Evolutionary conservation across 2,888 invertebrate species (phyloP), one percentile per base, ranked within the genome.

Genomic region (Drosophila demipolita): DNA sequence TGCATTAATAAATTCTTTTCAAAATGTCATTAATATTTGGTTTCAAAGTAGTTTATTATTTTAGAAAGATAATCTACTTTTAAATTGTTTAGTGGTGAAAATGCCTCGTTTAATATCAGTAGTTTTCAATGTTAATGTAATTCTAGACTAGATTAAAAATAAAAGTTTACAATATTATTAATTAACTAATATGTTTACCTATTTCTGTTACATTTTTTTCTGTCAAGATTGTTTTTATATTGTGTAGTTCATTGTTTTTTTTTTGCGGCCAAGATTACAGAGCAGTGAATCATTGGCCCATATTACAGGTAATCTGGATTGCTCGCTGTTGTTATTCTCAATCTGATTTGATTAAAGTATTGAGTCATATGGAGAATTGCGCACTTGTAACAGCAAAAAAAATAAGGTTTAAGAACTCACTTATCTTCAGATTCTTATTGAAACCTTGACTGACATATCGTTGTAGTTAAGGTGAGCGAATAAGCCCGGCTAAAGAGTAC

Each of bases 191-290:
- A 23, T 12, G 4, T 23, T 45, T 23, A 45, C 15, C 15, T 15
- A 45, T 23, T 45, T 45, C 7, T 3, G 23, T 45, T 23, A 4
- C 15, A 15, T 48, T 29, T 2, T 29, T 8, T 29, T 4, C 17
- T 45, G 23, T 4, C 45, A 23, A 45, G 15, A 45, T 45, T 15
- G n/a, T 49, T 49, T 60, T 33, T 8, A 49, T 35, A 33, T 26
- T 40, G 26, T 49, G 15, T 66, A 61, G 50, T 40, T 58, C 8
- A 53, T n/a, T 62, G 57, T 20, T 62, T 26, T 2, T 38, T 5
- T 40, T 64, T 60, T 74, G 48, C 23, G 53, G 45, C 12, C 78
- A 66, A 78, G 70, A 63, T 63, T 57, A 48, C 9, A 26, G 50
- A 29, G 17, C 35, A 36, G 50, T 73, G 73, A 73, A 35, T 66